These are phyloP conservation scores for Salvelinus fontinalis DNA, from an alignment of 2,113 vertebrate species.

Conservation along the genomic window DNA sequence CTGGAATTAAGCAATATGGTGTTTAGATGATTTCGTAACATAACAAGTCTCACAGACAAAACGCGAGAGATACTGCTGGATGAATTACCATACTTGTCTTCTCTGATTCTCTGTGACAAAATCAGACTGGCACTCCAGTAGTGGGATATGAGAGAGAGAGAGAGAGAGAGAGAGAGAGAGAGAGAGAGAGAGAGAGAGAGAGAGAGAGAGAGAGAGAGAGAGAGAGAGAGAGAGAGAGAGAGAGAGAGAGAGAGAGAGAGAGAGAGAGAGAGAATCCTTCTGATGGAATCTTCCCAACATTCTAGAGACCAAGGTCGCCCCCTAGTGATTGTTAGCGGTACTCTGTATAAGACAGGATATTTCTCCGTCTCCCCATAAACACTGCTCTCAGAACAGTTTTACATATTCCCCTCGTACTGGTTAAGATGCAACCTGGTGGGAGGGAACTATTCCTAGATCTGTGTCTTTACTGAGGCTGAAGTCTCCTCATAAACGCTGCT, in stretches of 20 bases:
- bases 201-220: too few relatives aligned
- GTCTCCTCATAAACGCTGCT: not conserved
- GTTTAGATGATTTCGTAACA: slow-evolving; percentile 56
- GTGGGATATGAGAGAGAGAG: not conserved
- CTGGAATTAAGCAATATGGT: slow-evolving; percentile 57
- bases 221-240: too few relatives aligned
- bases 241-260: too few relatives aligned
- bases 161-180: too few relatives aligned
- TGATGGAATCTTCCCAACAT: not conserved
- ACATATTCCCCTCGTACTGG: not conserved
- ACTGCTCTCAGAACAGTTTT: not conserved
- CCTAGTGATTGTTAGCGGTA: slow-evolving; percentile 56
- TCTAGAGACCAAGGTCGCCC: slow-evolving; percentile 70
- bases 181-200: too few relatives aligned
- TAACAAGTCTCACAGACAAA: slow-evolving; percentile 67
- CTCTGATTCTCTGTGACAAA: slow-evolving; percentile 68
- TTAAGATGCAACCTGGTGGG: not conserved
- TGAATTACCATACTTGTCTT: slow-evolving; percentile 66
- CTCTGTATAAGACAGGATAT: not conserved
- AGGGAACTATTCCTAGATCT: not conserved
- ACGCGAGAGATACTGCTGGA: slow-evolving; percentile 56
- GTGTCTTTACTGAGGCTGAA: not conserved
- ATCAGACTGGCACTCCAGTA: slow-evolving; percentile 63
- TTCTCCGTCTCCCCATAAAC: not conserved
- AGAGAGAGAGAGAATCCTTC: too few relatives aligned